Base-by-base conservation (phyloP, 1,140 invertebrate species). In the Listronotus bonariensis region DNA sequence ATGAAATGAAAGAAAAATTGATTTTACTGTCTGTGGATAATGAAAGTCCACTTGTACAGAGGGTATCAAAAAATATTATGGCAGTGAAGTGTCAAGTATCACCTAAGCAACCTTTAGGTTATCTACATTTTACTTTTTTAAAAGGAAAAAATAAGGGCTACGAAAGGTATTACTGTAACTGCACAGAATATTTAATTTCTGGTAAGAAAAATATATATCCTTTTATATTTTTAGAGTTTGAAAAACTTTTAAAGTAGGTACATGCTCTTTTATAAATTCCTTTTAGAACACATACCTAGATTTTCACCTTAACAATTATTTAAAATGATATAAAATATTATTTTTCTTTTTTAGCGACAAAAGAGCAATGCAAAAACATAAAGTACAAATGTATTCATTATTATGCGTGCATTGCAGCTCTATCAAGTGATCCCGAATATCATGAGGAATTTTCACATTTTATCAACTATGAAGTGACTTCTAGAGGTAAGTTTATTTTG, bases 401-500 rank as follows among this genome's bases (percentile, higher is more conserved):
- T 78, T 92, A 91, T 79, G 86, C 89, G n/a, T 91, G 89, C 76
- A 80, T 92, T 31, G 88, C 87, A 80, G 90, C 90, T 46, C 89
- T 93, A 81, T 86, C 87, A n/a, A 89, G 89, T 76, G 86, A 91
- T 78, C 77, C 82, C 12, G 86, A 86, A 72, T 80, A 89, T 60
- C 76, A 81, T 32, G 82, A 87, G 68, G 90, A 92, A 76, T 92
- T 92, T 82, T 78, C 82, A 42, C 82, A 82, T 76, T 89, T 86
- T 67, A 82, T 89, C n/a, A 83, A 84, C 72, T 76, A 85, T 43
- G 84, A 86, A 72, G n/a, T 68, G 14, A 15, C 51, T 32, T 8
- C 41, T 14, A 60, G 32, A 63, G 20, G 61, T 63, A 48, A 63
- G 61, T 48, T 40, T 57, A 56, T 15, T 54, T 10, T 15, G 17